Conservation (phyloP, 37 sponge, comb jelly and placozoan species). For the Ephydatia muelleri region DNA sequence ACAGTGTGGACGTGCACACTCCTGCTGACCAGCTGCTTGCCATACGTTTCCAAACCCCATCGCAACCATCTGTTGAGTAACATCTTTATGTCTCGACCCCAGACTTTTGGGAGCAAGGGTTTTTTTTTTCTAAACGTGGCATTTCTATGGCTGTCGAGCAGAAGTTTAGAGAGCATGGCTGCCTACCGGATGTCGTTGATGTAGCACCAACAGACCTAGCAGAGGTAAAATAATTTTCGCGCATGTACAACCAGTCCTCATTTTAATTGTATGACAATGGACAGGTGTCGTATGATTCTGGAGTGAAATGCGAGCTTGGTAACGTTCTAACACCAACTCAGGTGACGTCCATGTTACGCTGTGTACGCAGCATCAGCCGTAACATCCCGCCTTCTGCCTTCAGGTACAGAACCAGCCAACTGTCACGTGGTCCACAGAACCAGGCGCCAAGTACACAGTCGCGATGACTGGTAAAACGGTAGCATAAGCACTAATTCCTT, state of each 20-base stretch:
- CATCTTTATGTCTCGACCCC: not conserved
- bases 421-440: conserved; percentile 69
- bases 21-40: not conserved
- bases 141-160: conserved; percentile 11
- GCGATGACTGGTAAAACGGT: conserved; percentile 55
- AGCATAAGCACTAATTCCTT: not conserved
- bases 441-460: conserved; percentile 57
- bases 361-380: not conserved
- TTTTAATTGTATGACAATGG: not conserved
- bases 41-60: not conserved
- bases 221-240: conserved; percentile 23
- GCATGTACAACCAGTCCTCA: too few relatives aligned
- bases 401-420: conserved; percentile 71
- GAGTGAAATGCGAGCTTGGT: conserved; percentile 46
- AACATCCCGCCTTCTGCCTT: not conserved
- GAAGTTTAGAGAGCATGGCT: conserved; percentile 31
- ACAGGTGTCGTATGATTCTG: conserved; percentile 23
- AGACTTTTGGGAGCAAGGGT: not conserved
- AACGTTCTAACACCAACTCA: conserved; percentile 76
- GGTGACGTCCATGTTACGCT: conserved; percentile 8
- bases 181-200: conserved; percentile 72
- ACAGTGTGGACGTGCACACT: not conserved
- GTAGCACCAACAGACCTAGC: conserved; percentile 35
- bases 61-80: not conserved
- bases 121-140: too few relatives aligned